Evolutionary conservation across 2,797 vertebrate genomes (phyloP).

Genomic region (Muscicapa comitata): DNA sequence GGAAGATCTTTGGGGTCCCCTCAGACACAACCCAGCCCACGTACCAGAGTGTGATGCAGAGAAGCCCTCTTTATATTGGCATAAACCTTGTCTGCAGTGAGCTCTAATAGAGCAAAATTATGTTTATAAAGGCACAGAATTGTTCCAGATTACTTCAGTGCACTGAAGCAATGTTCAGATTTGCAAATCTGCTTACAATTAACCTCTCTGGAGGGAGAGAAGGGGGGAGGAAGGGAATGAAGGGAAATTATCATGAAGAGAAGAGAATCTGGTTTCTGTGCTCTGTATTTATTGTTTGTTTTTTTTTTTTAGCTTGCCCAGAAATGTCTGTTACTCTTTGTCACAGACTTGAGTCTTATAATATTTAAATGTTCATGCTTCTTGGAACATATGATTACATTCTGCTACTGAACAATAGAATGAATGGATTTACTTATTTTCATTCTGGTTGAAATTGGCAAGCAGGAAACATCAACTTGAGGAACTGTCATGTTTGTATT

Average conservation of each 20-base stretch:
- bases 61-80: not conserved
- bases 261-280: conserved; percentile 22
- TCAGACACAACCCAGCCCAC: not conserved
- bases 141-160: conserved; percentile 18
- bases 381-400: not conserved
- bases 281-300: not conserved
- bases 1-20: not conserved
- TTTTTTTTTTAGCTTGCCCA: not conserved
- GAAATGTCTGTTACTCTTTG: conserved; percentile 2
- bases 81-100: not conserved
- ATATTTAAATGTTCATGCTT: not conserved
- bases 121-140: not conserved
- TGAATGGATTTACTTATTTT: conserved; percentile 17
- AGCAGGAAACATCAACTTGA: not conserved
- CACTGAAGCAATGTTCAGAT: not conserved
- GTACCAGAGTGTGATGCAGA: not conserved
- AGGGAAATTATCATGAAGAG: not conserved
- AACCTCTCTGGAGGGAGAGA: not conserved
- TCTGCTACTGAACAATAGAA: conserved; percentile 5
- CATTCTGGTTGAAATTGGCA: conserved; percentile 8
- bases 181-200: conserved; percentile 55
- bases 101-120: not conserved
- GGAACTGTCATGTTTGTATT: not conserved
- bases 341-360: not conserved
- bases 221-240: not conserved